These are phyloP conservation scores for Dinocampus coccinellae DNA, from an alignment of 2,888 invertebrate species.

Conservation along the genomic window DNA sequence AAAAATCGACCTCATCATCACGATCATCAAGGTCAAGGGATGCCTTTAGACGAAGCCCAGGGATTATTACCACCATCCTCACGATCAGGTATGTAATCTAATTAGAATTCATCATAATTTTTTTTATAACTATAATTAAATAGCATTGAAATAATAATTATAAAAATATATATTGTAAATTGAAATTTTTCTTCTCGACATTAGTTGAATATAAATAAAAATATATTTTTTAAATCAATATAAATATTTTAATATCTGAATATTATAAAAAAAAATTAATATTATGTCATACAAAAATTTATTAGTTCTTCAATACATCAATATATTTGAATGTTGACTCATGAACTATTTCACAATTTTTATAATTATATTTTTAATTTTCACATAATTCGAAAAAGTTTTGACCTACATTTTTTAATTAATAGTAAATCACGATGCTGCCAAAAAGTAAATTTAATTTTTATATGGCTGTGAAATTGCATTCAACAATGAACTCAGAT, in stretches of 20 bases:
- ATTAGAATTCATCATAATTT: no score
- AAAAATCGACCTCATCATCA: constrained; percentile 63
- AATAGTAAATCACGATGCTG: background rate
- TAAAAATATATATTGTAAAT: no score
- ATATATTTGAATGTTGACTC: background rate
- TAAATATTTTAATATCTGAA: no score
- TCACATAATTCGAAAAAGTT: background rate
- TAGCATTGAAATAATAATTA: no score
- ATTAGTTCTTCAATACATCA: background rate
- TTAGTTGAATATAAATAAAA: no score
- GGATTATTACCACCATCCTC: constrained; percentile 62
- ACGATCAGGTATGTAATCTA: constrained; percentile 56
- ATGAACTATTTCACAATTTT: background rate
- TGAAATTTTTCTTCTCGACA: no score
- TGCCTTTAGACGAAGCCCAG: constrained; percentile 66
- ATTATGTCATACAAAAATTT: no score
- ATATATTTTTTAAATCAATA: no score
- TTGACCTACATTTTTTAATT: background rate
- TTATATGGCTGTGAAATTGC: background rate
- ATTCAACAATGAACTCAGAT: background rate
- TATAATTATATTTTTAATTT: background rate
- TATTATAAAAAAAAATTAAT: no score
- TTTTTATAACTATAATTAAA: no score
- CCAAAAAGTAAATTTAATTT: background rate
- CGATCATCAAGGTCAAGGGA: constrained; percentile 63